These are phyloP conservation scores for Leptoteleia sp. DNA, from an alignment of 1,140 invertebrate genomes.

Conservation along the genomic window DNA sequence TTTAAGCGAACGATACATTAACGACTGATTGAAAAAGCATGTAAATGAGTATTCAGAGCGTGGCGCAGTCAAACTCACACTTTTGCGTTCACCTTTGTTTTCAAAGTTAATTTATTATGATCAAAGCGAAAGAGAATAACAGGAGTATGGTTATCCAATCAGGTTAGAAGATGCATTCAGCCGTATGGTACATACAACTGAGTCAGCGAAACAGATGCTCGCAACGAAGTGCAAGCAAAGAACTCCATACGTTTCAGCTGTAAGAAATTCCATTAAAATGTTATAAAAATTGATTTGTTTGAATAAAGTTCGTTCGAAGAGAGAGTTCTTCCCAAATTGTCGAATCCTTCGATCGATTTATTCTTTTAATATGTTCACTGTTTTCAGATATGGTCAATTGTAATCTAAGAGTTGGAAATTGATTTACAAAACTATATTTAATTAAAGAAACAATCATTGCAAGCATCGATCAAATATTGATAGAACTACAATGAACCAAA, in stretches of 20 bases:
- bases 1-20: not conserved
- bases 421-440: too few species aligned
- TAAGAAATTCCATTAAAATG: conserved; percentile 48
- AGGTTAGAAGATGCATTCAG: conserved; percentile 33
- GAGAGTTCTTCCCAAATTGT: too few species aligned
- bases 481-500: too few species aligned
- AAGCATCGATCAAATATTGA: too few species aligned
- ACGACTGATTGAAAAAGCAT: conserved; percentile 10
- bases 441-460: too few species aligned
- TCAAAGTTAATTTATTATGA: conserved; percentile 50
- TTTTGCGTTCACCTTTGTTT: conserved; percentile 21
- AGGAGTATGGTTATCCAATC: conserved; percentile 38
- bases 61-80: not conserved
- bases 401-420: too few species aligned
- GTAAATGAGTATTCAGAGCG: conserved; percentile 24
- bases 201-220: conserved; percentile 50
- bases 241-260: conserved; percentile 23
- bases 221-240: conserved; percentile 15
- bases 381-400: too few species aligned
- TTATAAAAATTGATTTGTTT: conserved; percentile 49
- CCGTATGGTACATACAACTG: conserved; percentile 18
- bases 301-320: conserved; percentile 16
- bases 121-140: conserved; percentile 54
- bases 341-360: too few species aligned
- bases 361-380: too few species aligned